phyloP scores from a whole-genome alignment of 2,888 invertebrate species.

The Gortyna flavago region DNA sequence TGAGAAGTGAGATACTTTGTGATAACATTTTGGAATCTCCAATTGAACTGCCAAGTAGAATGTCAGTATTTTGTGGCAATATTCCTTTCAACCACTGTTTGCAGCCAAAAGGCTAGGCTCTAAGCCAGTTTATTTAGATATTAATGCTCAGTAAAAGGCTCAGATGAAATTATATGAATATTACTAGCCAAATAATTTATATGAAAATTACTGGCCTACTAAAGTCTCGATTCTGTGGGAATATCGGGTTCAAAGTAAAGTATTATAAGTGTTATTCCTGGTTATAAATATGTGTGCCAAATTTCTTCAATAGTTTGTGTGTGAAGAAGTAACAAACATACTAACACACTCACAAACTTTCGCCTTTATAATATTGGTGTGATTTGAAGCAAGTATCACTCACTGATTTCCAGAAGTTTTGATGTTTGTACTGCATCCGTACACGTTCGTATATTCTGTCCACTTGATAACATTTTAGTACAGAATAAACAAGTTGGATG shows the following conservation, averaged over 20 bases:
- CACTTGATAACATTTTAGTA: not conserved
- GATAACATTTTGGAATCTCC: not conserved
- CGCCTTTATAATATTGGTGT: too few species aligned
- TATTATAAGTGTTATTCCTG: too few species aligned
- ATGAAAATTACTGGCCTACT: not conserved
- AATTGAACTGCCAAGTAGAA: not conserved
- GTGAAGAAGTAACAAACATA: too few species aligned
- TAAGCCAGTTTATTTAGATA: not conserved
- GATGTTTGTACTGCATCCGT: not conserved
- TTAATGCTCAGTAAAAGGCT: not conserved
- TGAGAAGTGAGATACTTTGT: not conserved
- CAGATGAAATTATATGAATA: not conserved
- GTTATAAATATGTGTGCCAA: too few species aligned
- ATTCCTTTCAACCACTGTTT: not conserved
- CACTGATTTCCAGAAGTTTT: not conserved
- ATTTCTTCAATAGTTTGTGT: too few species aligned
- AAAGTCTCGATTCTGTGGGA: too few species aligned
- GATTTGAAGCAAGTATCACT: not conserved
- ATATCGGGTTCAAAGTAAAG: too few species aligned
- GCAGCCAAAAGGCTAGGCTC: not conserved
- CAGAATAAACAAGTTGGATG: constrained; percentile 14
- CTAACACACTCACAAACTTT: too few species aligned
- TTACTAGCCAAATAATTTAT: not conserved
- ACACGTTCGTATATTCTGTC: not conserved
- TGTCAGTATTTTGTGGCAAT: not conserved